Conservation (phyloP, 2,888 invertebrate species). For the Axea sp. region DNA sequence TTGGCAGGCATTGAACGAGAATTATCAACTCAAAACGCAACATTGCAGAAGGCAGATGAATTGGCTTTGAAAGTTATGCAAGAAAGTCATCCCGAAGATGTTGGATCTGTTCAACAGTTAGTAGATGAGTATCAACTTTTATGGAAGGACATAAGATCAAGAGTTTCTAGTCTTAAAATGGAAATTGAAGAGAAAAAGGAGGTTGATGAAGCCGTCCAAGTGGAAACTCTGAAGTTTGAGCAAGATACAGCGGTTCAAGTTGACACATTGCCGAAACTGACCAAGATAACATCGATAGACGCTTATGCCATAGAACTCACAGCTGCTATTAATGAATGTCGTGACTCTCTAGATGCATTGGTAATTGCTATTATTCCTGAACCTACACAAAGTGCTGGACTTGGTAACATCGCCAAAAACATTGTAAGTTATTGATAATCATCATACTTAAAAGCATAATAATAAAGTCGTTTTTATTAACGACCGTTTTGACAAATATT, state of each 20-base stretch:
- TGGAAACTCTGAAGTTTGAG: conserved; percentile 88
- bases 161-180: conserved; percentile 80
- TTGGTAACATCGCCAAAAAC: conserved; percentile 84
- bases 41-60: conserved; percentile 82
- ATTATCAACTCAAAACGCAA: conserved; percentile 80
- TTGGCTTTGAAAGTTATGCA: conserved; percentile 83
- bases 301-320: conserved; percentile 89
- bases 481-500: too few relatives aligned
- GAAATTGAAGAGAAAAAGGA: conserved; percentile 75
- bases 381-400: conserved; percentile 81
- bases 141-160: conserved; percentile 83
- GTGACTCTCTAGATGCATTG: conserved; percentile 84
- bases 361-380: conserved; percentile 84
- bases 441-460: too few relatives aligned
- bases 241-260: conserved; percentile 90
- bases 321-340: conserved; percentile 87
- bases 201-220: conserved; percentile 84
- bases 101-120: conserved; percentile 81
- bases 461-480: too few relatives aligned
- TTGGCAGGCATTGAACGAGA: conserved; percentile 82
- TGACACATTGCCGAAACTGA: conserved; percentile 85
- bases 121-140: conserved; percentile 85
- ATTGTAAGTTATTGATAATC: conserved; percentile 81
- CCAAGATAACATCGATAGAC: conserved; percentile 88
- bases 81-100: conserved; percentile 81